Evolutionary conservation across 2,797 vertebrate genomes (phyloP).

Genomic region (Lithobates pipiens): DNA sequence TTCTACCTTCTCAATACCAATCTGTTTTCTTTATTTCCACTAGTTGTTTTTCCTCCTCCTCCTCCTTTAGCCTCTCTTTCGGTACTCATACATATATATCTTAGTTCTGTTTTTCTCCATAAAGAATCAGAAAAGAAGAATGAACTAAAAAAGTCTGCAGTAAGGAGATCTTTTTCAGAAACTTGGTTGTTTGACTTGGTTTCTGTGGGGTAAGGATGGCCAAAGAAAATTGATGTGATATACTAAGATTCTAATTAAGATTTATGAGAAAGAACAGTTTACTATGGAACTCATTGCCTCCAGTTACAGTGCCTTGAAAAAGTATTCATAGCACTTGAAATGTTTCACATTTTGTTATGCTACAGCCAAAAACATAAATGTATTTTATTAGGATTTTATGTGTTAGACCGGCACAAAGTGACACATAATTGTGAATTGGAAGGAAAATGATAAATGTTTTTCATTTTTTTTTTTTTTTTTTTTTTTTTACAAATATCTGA

Average conservation of each 20-base stretch:
- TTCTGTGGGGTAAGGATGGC: slow-evolving; percentile 64
- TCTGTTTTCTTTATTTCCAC: background rate
- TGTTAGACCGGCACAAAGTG: no score
- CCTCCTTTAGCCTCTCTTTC: background rate
- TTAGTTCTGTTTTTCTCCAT: rapidly evolving
- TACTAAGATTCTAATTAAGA: background rate
- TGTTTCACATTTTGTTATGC: no score
- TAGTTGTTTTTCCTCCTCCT: background rate
- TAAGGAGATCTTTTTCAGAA: slow-evolving; percentile 36
- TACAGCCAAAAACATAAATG: no score
- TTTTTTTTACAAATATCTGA: no score
- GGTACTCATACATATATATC: background rate
- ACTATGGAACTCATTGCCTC: no score
- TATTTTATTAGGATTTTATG: no score
- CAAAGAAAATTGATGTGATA: background rate
- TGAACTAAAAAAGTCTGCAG: rapidly evolving
- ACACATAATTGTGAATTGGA: no score
- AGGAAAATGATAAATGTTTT: no score
- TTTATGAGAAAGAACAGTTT: background rate
- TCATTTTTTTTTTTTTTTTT: no score
- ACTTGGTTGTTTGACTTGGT: slow-evolving; percentile 68
- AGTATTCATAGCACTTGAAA: no score
- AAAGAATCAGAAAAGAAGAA: rapidly evolving
- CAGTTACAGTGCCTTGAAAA: no score
- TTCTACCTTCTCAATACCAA: no score